phyloP scores from a whole-genome alignment of 2,113 vertebrate genomes.

The Lanius collurio region DNA sequence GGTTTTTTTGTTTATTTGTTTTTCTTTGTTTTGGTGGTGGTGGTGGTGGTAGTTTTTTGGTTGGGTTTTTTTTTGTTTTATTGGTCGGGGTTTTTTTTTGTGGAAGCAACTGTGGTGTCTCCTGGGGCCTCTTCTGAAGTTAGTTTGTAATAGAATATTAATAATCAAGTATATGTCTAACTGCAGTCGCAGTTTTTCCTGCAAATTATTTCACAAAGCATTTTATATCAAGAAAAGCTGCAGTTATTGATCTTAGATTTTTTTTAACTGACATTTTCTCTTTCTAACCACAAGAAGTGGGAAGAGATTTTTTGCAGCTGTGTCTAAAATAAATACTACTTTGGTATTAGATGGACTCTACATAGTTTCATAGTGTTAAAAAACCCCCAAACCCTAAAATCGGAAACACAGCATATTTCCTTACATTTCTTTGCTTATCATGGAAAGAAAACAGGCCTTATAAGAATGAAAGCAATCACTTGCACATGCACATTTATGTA shows the following conservation, averaged over 20 bases:
- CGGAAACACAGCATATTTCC: not conserved
- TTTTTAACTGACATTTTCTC: not conserved
- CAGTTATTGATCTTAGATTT: not conserved
- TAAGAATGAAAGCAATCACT: not conserved
- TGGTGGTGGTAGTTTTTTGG: not conserved
- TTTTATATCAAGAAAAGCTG: not conserved
- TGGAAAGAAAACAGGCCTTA: not conserved
- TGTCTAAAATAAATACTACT: not conserved
- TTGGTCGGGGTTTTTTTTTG: not conserved
- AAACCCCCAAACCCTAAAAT: not conserved
- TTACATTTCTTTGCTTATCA: not conserved
- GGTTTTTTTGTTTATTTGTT: not conserved
- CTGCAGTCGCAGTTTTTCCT: not conserved
- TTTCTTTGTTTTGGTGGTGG: too few species aligned
- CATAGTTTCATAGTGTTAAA: not conserved
- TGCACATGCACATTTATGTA: not conserved
- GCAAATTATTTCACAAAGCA: not conserved
- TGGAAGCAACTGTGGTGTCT: not conserved
- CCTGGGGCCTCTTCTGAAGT: not conserved
- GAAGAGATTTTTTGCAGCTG: not conserved
- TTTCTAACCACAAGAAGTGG: not conserved
- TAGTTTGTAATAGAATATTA: not conserved
- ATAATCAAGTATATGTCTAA: not conserved
- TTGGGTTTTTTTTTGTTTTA: too few species aligned
- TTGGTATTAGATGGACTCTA: not conserved